Conservation (phyloP, 2,113 vertebrate genomes). For the Orycteropus afer region DNA sequence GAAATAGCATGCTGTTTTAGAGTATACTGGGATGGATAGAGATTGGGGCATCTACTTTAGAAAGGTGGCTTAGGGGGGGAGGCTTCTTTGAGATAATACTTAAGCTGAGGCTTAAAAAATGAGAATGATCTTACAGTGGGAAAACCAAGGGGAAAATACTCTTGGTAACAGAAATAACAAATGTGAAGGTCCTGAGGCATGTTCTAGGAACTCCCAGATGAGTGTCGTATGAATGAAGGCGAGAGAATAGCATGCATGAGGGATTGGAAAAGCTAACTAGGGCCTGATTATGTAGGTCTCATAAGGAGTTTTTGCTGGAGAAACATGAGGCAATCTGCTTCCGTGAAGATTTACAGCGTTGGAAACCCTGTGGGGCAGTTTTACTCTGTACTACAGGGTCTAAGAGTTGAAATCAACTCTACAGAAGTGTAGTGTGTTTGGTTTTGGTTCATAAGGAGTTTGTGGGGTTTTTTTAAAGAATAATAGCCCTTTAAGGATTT, state of each 20-base stretch:
- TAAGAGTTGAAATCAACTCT: no score
- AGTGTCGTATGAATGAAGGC: not conserved
- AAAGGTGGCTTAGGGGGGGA: not conserved
- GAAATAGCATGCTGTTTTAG: conserved; percentile 3
- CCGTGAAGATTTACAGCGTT: no score
- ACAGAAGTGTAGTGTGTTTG: no score
- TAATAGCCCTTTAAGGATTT: not conserved
- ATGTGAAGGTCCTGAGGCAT: not conserved
- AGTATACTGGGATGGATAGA: not conserved
- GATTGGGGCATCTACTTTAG: not conserved
- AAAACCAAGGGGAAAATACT: not conserved
- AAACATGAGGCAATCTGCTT: no score
- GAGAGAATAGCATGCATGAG: not conserved
- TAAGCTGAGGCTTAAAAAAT: conserved; percentile 30
- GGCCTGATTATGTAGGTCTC: not conserved
- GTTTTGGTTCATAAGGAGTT: not conserved
- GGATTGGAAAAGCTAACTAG: not conserved
- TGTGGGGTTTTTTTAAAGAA: not conserved
- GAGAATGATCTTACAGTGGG: not conserved
- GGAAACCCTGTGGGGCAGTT: no score
- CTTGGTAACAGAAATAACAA: not conserved
- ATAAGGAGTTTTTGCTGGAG: not conserved
- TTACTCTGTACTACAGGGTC: no score
- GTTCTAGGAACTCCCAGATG: not conserved
- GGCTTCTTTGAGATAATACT: not conserved